Base-by-base conservation (phyloP, 1,140 invertebrate genomes). In the Dufourea novaeangliae region DNA sequence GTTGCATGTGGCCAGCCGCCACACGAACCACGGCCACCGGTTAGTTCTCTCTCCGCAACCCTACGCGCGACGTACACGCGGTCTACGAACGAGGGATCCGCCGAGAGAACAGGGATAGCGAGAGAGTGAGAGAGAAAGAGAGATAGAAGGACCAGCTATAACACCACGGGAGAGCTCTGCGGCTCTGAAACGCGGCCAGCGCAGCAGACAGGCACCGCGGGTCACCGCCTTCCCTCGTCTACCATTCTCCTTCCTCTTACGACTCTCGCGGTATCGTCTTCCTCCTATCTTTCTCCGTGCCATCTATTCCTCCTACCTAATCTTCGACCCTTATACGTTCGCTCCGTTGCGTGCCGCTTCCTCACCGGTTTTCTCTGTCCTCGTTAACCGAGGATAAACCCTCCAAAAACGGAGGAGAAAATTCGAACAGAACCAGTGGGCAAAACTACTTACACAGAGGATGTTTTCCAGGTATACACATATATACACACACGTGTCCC, bases 151-250 rank as follows among this genome's bases (percentile, higher is more conserved):
- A 76, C 25, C 46, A 73, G 73, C 69, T 81, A 80, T 78, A 85
- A 83, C 86, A 80, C 76, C 63, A 25, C 63, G 77, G 78, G 46
- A 85, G 77, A 72, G 78, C 76, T 79, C 67, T 84, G 83, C 80
- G 80, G 83, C 52, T 86, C 84, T 86, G 87, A 86, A 88, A 88
- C 86, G 86, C 87, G 87, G 86, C 85, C 85, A 87, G 85, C 84
- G 80, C 80, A 80, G 83, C 83, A 87, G 84, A 87, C 87, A 88
- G 87, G 87, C 87, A 88, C 84, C 87, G 87, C 87, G 86, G 87
- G 87, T 88, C 87, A 88, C 87, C 86, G 87, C 86, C 84, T 88
- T 88, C 82, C 85, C 85, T 84, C 73, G 61, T 37, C 61, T 32
- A 22, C 80, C 73, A 29, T 52, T 59, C 73, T 56, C 46, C 37